Evolutionary conservation across 2,113 vertebrate species (phyloP).

Genomic region (Dendrocopos noguchii): DNA sequence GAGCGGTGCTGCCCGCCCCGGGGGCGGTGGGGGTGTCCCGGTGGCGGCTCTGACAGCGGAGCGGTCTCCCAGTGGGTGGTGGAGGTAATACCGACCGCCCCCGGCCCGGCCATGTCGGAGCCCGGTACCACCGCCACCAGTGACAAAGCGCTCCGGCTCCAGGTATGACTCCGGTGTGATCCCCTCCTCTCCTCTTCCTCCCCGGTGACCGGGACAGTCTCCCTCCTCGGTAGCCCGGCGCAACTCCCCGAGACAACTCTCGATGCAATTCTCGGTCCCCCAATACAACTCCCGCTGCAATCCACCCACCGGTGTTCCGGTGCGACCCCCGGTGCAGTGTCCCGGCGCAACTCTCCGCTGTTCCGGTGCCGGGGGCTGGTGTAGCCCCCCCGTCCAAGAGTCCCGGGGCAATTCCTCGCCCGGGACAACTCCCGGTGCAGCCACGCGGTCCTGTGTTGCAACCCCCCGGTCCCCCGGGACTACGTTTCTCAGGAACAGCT

Average conservation of each 20-base stretch:
- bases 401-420: not conserved
- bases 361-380: not conserved
- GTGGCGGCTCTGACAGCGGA: not conserved
- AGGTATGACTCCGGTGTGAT: constrained; percentile 51
- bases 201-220: not conserved
- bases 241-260: not conserved
- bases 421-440: not conserved
- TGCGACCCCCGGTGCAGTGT: not conserved
- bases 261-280: too few relatives aligned
- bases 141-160: constrained; percentile 69
- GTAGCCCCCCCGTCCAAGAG: not conserved
- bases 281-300: not conserved
- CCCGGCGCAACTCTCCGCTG: not conserved
- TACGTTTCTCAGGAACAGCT: too few relatives aligned
- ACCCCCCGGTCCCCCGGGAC: not conserved
- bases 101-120: constrained; percentile 59
- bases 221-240: not conserved
- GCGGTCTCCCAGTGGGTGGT: not conserved
- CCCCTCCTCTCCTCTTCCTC: not conserved
- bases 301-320: not conserved
- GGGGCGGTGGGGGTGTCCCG: not conserved
- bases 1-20: not conserved
- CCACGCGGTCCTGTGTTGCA: not conserved
- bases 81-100: not conserved
- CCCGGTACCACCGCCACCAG: constrained; percentile 26